Base-by-base conservation (phyloP, 1,140 invertebrate species). In the Drosophila chauvacae region DNA sequence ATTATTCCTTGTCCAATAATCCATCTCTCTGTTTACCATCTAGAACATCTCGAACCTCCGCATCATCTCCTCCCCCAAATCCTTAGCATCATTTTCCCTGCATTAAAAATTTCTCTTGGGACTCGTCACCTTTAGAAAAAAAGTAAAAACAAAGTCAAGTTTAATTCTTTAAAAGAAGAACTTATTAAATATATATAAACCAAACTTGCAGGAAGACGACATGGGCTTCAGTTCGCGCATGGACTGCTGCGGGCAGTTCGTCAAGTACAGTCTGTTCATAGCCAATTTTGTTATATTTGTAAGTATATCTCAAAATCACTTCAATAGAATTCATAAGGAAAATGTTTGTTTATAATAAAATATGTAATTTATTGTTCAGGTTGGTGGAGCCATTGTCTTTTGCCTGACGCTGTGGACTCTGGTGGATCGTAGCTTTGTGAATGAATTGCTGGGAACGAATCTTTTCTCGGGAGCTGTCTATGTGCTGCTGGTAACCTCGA, bases 261-360 rank as follows among this genome's bases (percentile, higher is more conserved):
- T 98, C 93, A 98, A 98, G 93, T 96, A 96, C 85, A 95, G 96
- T 53, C 93, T 98, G 47, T 97, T 98, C 91, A 94, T 96, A 64
- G 95, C 96, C 61, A 98, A 98, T 93, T 95, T 98, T 53, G 88
- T 97, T 2, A 97, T 97, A 91, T 97, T 97, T 91, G 97, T 98
- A 94, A 97, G 96, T 96, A 47, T 26, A 1, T 28, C n/a, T 47
- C 0, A 2, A 2, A 1, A 20, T 14, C 5, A 23, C 7, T 7
- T 47, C 4, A 26, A 26, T 5, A n/a, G 16, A 9, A 9, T 42
- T n/a, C 18, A 42, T 3, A 4, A 3, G 1, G 4, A 44, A 4
- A 44, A 33, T 10, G 7, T 6, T 26, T 14, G 13, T 16, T 39
- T 39, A 4, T 47, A n/a, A 50, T 28, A 10, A 30, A 16, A 37